A percentile compares a stretch with the other conserved stretches of the same genome.
These are phyloP conservation scores for Synodontis membranacea DNA, from an alignment of 2,113 vertebrate species.

Conservation along the genomic window DNA sequence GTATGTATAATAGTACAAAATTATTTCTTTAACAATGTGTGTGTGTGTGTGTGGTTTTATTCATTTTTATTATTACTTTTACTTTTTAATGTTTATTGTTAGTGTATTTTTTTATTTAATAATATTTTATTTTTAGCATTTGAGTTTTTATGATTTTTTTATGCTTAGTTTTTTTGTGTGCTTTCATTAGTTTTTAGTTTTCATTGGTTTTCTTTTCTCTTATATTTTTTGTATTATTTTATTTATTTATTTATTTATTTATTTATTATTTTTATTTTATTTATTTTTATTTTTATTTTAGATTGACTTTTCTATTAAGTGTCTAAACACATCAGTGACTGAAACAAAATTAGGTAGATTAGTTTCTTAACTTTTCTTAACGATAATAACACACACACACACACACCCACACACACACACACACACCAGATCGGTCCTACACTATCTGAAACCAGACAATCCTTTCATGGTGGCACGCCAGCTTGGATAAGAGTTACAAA, in stretches of 20 bases:
- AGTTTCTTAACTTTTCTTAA: background rate
- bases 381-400: slow-evolving; percentile 3
- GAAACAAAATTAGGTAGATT: background rate
- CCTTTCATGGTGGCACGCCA: slow-evolving; percentile 13
- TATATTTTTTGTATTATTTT: no score
- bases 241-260: no score
- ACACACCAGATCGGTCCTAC: background rate
- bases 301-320: no score
- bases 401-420: slow-evolving; percentile 8
- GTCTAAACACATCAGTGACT: background rate
- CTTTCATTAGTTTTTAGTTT: no score
- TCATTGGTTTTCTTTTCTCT: no score
- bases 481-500: background rate
- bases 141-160: no score
- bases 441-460: background rate
- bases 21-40: background rate
- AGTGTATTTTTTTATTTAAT: no score
- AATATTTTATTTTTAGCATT: no score
- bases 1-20: background rate
- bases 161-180: no score
- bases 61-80: background rate
- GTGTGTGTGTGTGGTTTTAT: background rate
- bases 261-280: background rate
- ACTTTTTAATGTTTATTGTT: no score
- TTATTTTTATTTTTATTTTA: background rate